Conservation (phyloP, 2,888 invertebrate species). For the Nebria brevicollis region DNA sequence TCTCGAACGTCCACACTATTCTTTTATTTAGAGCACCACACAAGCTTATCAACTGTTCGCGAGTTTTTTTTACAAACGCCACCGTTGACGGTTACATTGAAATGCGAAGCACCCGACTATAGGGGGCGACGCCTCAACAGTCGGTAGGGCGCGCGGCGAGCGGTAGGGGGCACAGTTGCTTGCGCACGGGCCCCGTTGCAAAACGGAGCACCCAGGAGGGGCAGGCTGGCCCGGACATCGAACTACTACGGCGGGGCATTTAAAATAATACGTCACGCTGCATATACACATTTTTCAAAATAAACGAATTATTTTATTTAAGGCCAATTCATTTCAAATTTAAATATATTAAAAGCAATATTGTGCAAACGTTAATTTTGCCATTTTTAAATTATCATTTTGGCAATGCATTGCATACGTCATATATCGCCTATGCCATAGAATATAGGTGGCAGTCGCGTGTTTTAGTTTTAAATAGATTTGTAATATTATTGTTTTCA, state of each 20-base stretch:
- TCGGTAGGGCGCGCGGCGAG: conserved; percentile 66
- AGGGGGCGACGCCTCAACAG: conserved; percentile 67
- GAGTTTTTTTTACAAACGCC: conserved; percentile 28
- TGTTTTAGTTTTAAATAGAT: too few species aligned
- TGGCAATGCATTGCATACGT: too few species aligned
- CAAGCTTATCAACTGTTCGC: conserved; percentile 39
- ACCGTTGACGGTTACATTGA: conserved; percentile 40
- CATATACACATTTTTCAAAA: not conserved
- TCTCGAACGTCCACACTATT: conserved; percentile 29
- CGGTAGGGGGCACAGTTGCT: conserved; percentile 61
- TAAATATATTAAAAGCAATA: too few species aligned
- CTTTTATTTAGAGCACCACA: conserved; percentile 39
- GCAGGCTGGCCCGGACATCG: conserved; percentile 43
- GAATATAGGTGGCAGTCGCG: too few species aligned
- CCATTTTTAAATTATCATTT: too few species aligned
- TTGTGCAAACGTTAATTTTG: too few species aligned
- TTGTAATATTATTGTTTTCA: too few species aligned
- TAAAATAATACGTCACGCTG: conserved; percentile 23
- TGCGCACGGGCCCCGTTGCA: conserved; percentile 61
- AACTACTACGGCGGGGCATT: conserved; percentile 55
- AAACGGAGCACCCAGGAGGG: conserved; percentile 55
- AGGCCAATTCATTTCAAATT: not conserved
- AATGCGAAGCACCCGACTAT: conserved; percentile 64
- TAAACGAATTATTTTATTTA: not conserved
- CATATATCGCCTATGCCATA: too few species aligned